A percentile compares a stretch with the other conserved stretches of the same genome.
Conservation (phyloP, 2,888 invertebrate species). For the Nemapogon koenigi region DNA sequence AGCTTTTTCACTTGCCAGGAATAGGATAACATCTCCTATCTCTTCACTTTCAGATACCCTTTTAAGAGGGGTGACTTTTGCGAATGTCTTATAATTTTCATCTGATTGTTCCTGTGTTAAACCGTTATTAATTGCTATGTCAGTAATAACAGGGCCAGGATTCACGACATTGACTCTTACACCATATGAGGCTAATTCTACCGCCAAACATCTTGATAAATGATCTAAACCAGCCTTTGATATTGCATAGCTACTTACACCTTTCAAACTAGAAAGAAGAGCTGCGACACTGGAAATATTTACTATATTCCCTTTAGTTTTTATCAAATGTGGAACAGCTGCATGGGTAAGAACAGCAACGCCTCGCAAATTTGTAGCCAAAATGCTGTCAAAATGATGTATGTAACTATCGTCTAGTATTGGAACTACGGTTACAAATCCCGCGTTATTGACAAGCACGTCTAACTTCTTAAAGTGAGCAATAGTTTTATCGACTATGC, state of each 20-base stretch:
- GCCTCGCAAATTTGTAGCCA: conserved; percentile 26
- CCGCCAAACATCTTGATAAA: conserved; percentile 71
- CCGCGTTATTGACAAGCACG: conserved; percentile 28
- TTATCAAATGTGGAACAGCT: conserved; percentile 20
- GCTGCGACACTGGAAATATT: conserved; percentile 26
- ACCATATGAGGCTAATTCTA: conserved; percentile 63
- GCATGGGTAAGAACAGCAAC: conserved; percentile 23
- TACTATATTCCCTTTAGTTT: conserved; percentile 27
- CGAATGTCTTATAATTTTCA: conserved; percentile 14
- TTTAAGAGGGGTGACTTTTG: conserved; percentile 20
- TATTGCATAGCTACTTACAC: conserved; percentile 65
- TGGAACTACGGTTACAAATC: conserved; percentile 17
- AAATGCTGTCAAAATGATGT: conserved; percentile 23
- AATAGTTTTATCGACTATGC: conserved; percentile 21
- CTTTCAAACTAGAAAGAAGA: too few relatives aligned
- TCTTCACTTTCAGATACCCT: conserved; percentile 24
- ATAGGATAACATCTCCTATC: conserved; percentile 24
- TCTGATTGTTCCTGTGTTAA: conserved; percentile 17
- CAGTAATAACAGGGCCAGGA: conserved; percentile 70
- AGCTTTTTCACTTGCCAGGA: conserved; percentile 30
- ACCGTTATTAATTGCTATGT: conserved; percentile 40
- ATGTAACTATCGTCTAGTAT: conserved; percentile 22
- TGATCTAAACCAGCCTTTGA: conserved; percentile 79
- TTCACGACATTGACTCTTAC: conserved; percentile 74
- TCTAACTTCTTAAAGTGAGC: conserved; percentile 25